phyloP scores from a whole-genome alignment of 2,888 invertebrate genomes.

The Chymomyza caudatula region DNA sequence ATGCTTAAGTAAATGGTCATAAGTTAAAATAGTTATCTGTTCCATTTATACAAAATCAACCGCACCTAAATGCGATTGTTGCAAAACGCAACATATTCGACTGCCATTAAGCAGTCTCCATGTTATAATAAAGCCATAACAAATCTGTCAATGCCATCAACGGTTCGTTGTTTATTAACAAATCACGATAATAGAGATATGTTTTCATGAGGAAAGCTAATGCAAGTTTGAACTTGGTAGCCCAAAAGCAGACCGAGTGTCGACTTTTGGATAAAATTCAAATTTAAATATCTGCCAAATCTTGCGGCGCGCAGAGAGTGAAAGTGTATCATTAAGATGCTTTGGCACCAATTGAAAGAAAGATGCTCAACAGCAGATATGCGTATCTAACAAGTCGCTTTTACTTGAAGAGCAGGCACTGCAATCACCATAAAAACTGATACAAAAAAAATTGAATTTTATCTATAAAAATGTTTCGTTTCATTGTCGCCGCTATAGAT shows the following conservation, averaged over 20 bases:
- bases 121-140: constrained; percentile 39
- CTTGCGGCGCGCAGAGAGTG: constrained; percentile 30
- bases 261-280: background rate
- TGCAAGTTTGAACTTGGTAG: background rate
- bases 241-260: too few relatives aligned
- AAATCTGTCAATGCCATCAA: constrained; percentile 41
- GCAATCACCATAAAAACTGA: background rate
- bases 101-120: background rate
- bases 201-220: background rate
- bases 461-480: constrained; percentile 34
- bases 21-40: background rate
- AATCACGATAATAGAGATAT: constrained; percentile 30
- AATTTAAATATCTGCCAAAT: constrained; percentile 6
- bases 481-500: constrained; percentile 64
- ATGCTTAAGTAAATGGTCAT: background rate
- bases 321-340: constrained; percentile 45
- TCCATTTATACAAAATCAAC: background rate
- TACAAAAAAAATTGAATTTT: background rate
- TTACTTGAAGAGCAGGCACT: background rate
- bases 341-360: constrained; percentile 14
- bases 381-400: background rate
- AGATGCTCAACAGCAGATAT: background rate
- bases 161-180: constrained; percentile 24
- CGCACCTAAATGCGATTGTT: background rate
- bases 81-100: background rate